These are phyloP conservation scores for Neoaliturus tenellus DNA, from an alignment of 2,888 invertebrate genomes.

Conservation along the genomic window DNA sequence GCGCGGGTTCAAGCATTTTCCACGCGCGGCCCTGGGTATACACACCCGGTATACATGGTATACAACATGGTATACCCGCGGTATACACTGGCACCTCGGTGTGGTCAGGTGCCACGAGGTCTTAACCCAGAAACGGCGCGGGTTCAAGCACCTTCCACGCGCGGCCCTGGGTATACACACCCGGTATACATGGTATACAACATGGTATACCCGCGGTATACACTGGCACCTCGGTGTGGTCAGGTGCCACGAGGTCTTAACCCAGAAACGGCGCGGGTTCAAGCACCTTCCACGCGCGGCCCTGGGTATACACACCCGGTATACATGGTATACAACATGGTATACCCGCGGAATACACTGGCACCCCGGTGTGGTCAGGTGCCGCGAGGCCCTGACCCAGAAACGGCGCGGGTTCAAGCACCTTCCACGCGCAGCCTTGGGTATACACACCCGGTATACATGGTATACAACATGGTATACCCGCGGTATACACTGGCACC, in stretches of 20 bases:
- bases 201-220: neutral
- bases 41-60: conserved; percentile 16
- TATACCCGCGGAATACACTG: neutral
- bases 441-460: conserved; percentile 3
- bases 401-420: too few relatives aligned
- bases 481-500: neutral
- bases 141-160: conserved; percentile 39
- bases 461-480: neutral
- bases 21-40: neutral
- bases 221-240: neutral
- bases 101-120: neutral
- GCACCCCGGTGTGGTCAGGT: neutral
- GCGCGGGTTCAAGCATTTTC: conserved; percentile 16
- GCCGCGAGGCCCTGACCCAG: too few relatives aligned
- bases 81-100: neutral
- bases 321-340: neutral
- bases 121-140: conserved; percentile 34
- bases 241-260: neutral
- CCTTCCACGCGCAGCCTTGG: too few relatives aligned
- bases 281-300: conserved; percentile 24
- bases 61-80: neutral
- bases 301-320: neutral
- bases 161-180: conserved; percentile 1
- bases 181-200: conserved; percentile 10
- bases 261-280: conserved; percentile 26